Evolutionary conservation across 2,888 invertebrate genomes (phyloP).

Genomic region (Altica lythri): DNA sequence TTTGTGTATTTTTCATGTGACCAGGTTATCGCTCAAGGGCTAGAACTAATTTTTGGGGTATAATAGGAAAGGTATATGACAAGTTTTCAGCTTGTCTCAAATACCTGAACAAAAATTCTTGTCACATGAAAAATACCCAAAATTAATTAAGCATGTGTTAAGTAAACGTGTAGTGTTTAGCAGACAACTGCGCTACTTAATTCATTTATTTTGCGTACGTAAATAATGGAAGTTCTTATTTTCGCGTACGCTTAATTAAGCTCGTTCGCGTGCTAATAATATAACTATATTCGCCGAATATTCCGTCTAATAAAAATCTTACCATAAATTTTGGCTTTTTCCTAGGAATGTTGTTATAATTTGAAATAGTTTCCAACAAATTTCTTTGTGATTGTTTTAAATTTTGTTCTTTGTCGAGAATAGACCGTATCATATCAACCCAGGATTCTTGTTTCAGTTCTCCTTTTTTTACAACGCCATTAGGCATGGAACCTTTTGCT

Average conservation of each 20-base stretch:
- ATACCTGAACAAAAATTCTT: too few relatives aligned
- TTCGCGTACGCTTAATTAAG: too few relatives aligned
- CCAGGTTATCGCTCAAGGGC: too few relatives aligned
- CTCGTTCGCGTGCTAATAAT: too few relatives aligned
- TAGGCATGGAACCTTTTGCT: slow-evolving; percentile 76
- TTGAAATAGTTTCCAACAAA: slow-evolving; percentile 71
- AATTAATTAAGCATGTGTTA: neutral
- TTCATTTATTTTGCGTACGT: neutral
- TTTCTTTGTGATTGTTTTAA: slow-evolving; percentile 63
- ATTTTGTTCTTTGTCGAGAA: slow-evolving; percentile 63
- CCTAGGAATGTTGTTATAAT: slow-evolving; percentile 78
- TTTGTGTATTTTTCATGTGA: too few relatives aligned
- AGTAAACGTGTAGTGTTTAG: neutral
- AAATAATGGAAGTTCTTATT: too few relatives aligned
- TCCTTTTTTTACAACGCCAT: slow-evolving; percentile 76
- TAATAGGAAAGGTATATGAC: too few relatives aligned
- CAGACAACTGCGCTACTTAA: too few relatives aligned
- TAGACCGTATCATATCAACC: slow-evolving; percentile 72
- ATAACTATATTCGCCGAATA: neutral
- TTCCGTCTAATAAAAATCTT: slow-evolving; percentile 29
- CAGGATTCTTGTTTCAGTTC: slow-evolving; percentile 86
- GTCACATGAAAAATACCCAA: too few relatives aligned
- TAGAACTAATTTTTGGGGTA: too few relatives aligned
- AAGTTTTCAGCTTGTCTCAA: too few relatives aligned
- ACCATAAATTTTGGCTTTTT: slow-evolving; percentile 80